Evolutionary conservation across 2,113 vertebrate species (phyloP), one percentile per base, ranked within the genome.

Genomic region (Engraulis encrasicolus): DNA sequence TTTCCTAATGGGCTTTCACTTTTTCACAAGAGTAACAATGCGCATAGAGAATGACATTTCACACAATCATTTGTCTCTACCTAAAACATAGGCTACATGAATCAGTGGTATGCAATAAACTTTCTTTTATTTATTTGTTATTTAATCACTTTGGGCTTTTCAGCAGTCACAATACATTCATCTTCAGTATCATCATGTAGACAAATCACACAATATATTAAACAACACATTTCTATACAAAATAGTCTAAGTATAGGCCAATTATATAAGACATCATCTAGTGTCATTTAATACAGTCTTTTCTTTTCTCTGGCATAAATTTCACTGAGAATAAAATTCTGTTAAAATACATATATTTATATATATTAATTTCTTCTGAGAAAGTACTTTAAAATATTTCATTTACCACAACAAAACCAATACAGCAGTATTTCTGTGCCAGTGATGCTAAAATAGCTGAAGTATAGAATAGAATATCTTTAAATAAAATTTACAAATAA

Each of bases 81-180:
- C n/a, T n/a, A n/a, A n/a, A n/a, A n/a, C n/a, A n/a, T n/a, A n/a
- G n/a, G n/a, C n/a, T n/a, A n/a, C n/a, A n/a, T n/a, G n/a, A n/a
- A n/a, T n/a, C n/a, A n/a, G n/a, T n/a, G n/a, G n/a, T n/a, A 49
- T 74, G 50, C 37, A 37, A 20, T 78, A 50, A n/a, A 81, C 45
- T 20, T 61, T 80, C 14, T 37, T 92, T 91, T 91, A 89, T 93
- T 93, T 85, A 79, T 88, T 84, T 77, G 88, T 89, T 89, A 87
- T 90, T 90, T 74, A 88, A 86, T 94, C 87, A 90, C 77, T 83
- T 91, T 89, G 87, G 88, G 92, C 89, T 91, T 81, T 50, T 82
- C 84, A 89, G 87, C 84, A 82, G 87, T 92, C 91, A 95, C 93
- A 92, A 86, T 94, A 95, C 94, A 95, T 95, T 94, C 93, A 93